Percentiles rank a stretch among this genome's conserved stretches.
phyloP scores from a whole-genome alignment of 1,140 invertebrate genomes.

The Chymomyza costata region DNA sequence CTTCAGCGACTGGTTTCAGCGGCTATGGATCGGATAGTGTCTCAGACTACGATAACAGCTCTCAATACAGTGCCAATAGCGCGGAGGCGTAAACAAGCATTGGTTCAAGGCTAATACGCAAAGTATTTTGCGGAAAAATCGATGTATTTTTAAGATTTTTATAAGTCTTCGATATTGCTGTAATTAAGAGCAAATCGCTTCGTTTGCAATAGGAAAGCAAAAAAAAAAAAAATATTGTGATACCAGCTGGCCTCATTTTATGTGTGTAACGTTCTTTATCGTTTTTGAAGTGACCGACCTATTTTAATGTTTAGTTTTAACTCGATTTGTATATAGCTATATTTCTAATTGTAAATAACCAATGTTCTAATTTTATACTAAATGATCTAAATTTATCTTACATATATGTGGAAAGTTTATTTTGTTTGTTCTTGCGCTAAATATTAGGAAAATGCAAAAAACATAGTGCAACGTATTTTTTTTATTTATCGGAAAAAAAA shows the following conservation, averaged over 20 bases:
- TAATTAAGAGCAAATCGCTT: slow-evolving; percentile 20
- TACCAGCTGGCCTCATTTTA: slow-evolving; percentile 47
- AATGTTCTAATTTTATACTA: not conserved
- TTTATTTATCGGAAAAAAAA: slow-evolving; percentile 60
- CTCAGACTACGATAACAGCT: slow-evolving; percentile 65
- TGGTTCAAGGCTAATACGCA: not conserved
- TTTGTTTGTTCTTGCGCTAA: no score
- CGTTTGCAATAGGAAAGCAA: slow-evolving; percentile 18
- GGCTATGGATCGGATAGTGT: slow-evolving; percentile 69
- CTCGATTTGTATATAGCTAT: slow-evolving; percentile 32
- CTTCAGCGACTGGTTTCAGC: slow-evolving; percentile 28
- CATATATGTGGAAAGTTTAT: no score
- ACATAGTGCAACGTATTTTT: slow-evolving; percentile 42
- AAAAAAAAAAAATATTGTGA: slow-evolving; percentile 44
- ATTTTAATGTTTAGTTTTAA: slow-evolving; percentile 17
- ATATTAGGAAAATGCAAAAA: slow-evolving; percentile 13
- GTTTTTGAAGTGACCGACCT: not conserved
- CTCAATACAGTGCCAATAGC: slow-evolving; percentile 70
- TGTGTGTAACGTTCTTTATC: no score
- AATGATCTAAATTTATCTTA: no score
- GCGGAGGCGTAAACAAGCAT: slow-evolving; percentile 49
- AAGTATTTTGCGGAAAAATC: slow-evolving; percentile 7
- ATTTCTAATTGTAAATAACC: slow-evolving; percentile 26
- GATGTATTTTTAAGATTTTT: slow-evolving; percentile 44
- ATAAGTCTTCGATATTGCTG: slow-evolving; percentile 46